Base-by-base conservation (phyloP, 2,113 vertebrate species). In the Capreolus pygargus region DNA sequence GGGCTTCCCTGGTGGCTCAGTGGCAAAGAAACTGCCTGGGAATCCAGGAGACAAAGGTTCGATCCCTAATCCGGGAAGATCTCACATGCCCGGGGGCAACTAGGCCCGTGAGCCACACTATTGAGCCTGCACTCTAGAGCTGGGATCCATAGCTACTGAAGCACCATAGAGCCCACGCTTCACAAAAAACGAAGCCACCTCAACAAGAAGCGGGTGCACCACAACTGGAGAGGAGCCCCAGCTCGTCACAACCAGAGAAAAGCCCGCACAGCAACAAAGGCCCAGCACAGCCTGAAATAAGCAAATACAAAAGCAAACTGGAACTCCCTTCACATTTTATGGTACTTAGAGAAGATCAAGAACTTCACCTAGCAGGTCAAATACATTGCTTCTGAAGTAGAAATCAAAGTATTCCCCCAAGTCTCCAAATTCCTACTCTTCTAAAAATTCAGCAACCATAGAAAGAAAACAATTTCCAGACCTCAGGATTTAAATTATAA, bases 401-500 rank as follows among this genome's bases (percentile, higher is more conserved):
- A 98, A 97, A 88, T 94, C 74, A 81, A 98, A 91, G 86, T 30
- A 83, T 93, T 60, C 82, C 64, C 36, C 23, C 19, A 97, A 84
- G 88, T 70, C 39, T 92, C 84, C 86, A 84, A 74, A 96, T 85
- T 95, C 74, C 61, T 86, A 91, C 60, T 94, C 60, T 97, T 89
- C 91, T 78, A 94, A 91, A 97, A 94, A 36, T 89, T 91, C 95
- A 96, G 96, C 83, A 78, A 89, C 79, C 70, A 87, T 93, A 87
- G 79, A 97, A 97, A 97, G 89, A 88, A 81, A 93, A 95, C 67
- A 91, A 95, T 54, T 95, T 86, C 70, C 39, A 89, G 96, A 89
- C 39, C 92, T 95, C 67, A 47, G 74, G 25, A 92, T 79, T 92
- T 93, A 96, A 89, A 93, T 96, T 89, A 89, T 92, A 84, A 97